phyloP scores from a whole-genome alignment of 2,797 vertebrate species.

The Phylloscopus collybita region DNA sequence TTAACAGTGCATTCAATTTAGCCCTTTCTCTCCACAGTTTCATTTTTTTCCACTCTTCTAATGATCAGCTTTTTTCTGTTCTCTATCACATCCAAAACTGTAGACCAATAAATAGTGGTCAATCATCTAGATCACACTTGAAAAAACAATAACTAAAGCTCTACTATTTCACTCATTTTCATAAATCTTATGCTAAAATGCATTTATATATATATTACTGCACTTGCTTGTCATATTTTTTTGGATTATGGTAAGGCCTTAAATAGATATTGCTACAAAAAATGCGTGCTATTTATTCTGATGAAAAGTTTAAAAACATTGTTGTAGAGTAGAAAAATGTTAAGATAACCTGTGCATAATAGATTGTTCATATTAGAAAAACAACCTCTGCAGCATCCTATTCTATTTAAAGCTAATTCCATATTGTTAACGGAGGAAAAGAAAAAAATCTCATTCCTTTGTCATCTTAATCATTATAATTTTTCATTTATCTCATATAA shows the following conservation, averaged over 20 bases:
- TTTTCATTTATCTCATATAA: background rate
- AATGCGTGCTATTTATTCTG: background rate
- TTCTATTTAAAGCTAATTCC: background rate
- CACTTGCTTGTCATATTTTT: background rate
- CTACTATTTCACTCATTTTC: background rate
- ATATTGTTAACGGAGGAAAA: background rate
- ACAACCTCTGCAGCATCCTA: fast-evolving
- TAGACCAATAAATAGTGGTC: background rate
- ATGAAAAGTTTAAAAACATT: background rate
- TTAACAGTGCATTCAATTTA: background rate
- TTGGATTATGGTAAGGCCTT: background rate
- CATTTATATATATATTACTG: background rate
- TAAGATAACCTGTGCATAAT: background rate
- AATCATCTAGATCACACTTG: background rate
- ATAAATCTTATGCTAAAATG: background rate
- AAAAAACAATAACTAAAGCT: background rate
- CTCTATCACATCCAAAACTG: background rate
- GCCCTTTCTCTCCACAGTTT: background rate
- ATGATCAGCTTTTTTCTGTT: background rate
- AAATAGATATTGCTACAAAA: background rate
- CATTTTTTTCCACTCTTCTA: background rate
- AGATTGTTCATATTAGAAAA: background rate
- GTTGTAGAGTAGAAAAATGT: background rate
- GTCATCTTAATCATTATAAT: background rate
- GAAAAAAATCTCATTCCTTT: background rate